Conservation (phyloP, 2,888 invertebrate genomes). For the Blastobasis lacticolella region DNA sequence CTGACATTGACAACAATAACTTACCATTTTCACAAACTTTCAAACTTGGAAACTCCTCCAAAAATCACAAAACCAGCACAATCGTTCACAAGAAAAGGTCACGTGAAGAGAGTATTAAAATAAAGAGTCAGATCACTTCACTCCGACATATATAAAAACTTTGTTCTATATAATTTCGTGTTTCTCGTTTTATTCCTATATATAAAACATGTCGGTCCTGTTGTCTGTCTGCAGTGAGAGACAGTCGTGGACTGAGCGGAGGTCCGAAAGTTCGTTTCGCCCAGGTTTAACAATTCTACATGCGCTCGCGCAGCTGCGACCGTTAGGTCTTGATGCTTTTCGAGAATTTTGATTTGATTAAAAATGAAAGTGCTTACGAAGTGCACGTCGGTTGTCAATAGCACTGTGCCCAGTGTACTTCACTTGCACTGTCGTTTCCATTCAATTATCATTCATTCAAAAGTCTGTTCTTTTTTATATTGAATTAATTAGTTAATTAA, state of each 20-base stretch:
- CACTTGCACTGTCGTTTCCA: too few species aligned
- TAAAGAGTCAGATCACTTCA: constrained; percentile 18
- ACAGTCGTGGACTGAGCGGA: constrained; percentile 63
- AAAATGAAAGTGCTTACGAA: constrained; percentile 54
- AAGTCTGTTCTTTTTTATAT: too few species aligned
- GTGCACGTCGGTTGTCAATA: too few species aligned
- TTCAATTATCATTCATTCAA: too few species aligned
- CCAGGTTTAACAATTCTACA: constrained; percentile 50
- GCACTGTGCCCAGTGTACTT: too few species aligned
- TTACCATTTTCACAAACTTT: constrained; percentile 53
- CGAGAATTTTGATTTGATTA: constrained; percentile 51
- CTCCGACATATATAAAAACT: constrained; percentile 24
- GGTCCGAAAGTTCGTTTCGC: constrained; percentile 43
- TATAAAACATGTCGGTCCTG: constrained; percentile 42
- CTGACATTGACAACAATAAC: constrained; percentile 17
- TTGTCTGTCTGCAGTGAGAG: constrained; percentile 58
- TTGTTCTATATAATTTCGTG: constrained; percentile 20
- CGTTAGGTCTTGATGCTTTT: constrained; percentile 53
- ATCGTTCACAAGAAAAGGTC: constrained; percentile 15
- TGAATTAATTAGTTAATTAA: too few species aligned
- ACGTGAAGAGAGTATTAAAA: constrained; percentile 5
- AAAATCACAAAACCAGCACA: constrained; percentile 23
- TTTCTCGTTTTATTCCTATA: constrained; percentile 12
- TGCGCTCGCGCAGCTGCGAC: constrained; percentile 57
- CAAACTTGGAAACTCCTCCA: constrained; percentile 7